Base-by-base conservation (phyloP, 1,140 invertebrate species). In the Drosophila bocqueti region DNA sequence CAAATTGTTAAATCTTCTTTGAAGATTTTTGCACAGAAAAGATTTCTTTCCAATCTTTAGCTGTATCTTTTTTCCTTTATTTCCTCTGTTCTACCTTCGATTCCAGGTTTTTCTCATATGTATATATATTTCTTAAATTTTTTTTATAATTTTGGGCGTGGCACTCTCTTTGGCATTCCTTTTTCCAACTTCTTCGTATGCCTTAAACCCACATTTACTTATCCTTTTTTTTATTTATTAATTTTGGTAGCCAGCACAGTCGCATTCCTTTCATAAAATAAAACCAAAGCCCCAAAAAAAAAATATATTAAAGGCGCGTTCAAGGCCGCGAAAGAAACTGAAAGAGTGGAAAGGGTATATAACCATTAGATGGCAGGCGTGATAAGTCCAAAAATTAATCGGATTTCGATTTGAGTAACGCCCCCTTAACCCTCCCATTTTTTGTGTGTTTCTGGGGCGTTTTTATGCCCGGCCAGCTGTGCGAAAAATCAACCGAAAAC, bases 231-330 rank as follows among this genome's bases (percentile, higher is more conserved):
- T 46, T 36, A 6, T 24, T 36, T 54, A 36, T 36, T 31, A 10
- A 47, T 60, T 40, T 63, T 57, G 67, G 31, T 11, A 46, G 42
- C 18, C 29, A 47, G 38, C 54, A 5, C 10, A 45, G 8, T 64
- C 46, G 46, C 63, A 83, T 82, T 83, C 80, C 43, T 60, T 47
- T 76, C 66, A 57, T 73, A 47, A 66, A 81, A 77, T 83, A 65
- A 52, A 54, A 46, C 31, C n/a, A 46, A 62, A 61, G 15, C 46
- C 45, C 54, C 26, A 63, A 18, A 50, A 34, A 55, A 40, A n/a
- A 13, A 3, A 24, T 24, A 24, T 58, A 31, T 40, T 64, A 36
- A 60, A 67, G 80, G 59, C 60, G 36, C 16, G 38, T 49, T 24
- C 81, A 83, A 83, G 80, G 80, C 61, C 80, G 42, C 54, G 4